Evolutionary conservation across 2,113 vertebrate species (phyloP).

Genomic region (Pao palembangensis): DNA sequence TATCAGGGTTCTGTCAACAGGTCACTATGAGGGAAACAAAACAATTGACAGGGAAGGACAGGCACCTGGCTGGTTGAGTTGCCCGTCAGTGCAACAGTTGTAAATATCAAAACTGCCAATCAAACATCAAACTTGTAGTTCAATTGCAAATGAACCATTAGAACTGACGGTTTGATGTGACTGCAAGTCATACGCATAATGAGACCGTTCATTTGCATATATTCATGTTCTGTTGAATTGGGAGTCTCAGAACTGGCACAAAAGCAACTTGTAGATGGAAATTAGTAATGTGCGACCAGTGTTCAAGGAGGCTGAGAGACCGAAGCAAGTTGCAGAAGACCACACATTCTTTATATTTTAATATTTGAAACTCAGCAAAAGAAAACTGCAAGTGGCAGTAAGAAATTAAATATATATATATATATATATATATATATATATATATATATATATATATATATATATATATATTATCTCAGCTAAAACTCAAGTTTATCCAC

Average conservation of each 20-base stretch:
- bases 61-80: constrained; percentile 47
- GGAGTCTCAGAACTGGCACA: constrained; percentile 35
- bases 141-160: constrained; percentile 54
- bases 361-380: constrained; percentile 16
- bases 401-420: no score
- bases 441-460: no score
- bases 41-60: constrained; percentile 24
- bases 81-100: constrained; percentile 41
- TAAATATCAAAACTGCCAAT: constrained; percentile 63
- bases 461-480: no score
- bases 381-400: no score
- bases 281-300: constrained; percentile 42
- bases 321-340: constrained; percentile 28
- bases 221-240: constrained; percentile 55
- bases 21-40: constrained; percentile 21
- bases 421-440: no score
- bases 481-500: no score
- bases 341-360: constrained; percentile 8
- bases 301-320: constrained; percentile 42
- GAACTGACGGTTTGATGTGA: constrained; percentile 51
- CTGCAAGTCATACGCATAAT: constrained; percentile 42
- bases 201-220: constrained; percentile 52
- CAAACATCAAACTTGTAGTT: constrained; percentile 54
- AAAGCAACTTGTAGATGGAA: constrained; percentile 50
- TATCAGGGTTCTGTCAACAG: constrained; percentile 4